Base-by-base conservation (phyloP, 2,113 vertebrate genomes). In the Petroica traversi region DNA sequence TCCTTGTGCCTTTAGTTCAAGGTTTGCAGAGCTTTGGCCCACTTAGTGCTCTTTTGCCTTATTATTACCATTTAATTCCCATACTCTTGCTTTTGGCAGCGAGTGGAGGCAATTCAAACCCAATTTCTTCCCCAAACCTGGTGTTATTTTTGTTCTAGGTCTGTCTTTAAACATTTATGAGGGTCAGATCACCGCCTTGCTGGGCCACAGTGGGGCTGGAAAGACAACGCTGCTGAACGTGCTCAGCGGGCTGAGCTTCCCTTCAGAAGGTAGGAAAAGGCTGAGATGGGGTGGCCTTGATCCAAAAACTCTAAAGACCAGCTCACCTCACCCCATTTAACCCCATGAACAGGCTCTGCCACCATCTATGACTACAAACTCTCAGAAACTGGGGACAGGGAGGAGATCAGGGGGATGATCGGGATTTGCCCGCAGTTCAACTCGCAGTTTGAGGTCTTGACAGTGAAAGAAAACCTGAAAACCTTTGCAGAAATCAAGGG, bases 151-250 rank as follows among this genome's bases (percentile, higher is more conserved):
- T 22, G 29, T 75, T 45, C 13, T 57, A 99, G 99, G 98, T 89
- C 92, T 99, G 94, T 98, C 98, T 3, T 98, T 99, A 67, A 98
- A 98, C 91, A 98, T 99, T 83, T 99, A 99, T 2, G 99, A 99
- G 97, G 99, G 99, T 24, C 99, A 99, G 97, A 99, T 99, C 88
- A 99, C 99, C 0, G 99, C 99, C n/a, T 89, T 99, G 36, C 98
- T 99, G 4, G 99, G 99, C n/a, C 99, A 99, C 97, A 99, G 99
- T 9, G 99, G 99, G 31, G 98, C 99, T 31, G 99, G 99, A 7
- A 99, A 99, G 94, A 99, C 99, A 12, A 99, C 99, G 0, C 95
- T 99, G 38, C 97, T 99, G 82, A 99, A 99, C 16, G 97, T 98
- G 38, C 98, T 99, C 67, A 98, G 98, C 19, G 99, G 99, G 24